Conservation (phyloP, 1,140 invertebrate species). For the Bombus sylvicola region DNA sequence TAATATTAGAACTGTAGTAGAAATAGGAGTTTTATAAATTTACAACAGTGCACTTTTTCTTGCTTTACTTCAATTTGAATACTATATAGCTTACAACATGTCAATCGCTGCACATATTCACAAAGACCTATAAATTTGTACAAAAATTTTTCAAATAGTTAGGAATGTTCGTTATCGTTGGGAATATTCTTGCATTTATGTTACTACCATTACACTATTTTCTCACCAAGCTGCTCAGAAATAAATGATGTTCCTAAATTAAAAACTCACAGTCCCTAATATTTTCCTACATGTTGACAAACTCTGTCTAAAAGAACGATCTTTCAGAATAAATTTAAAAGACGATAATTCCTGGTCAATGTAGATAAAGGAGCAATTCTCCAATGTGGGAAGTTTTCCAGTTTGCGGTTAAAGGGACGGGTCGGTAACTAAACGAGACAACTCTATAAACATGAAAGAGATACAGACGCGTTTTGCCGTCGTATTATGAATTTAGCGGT, state of each 20-base stretch:
- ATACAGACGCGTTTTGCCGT: conserved; percentile 34
- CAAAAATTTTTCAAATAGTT: no score
- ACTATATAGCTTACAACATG: no score
- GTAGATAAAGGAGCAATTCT: background rate
- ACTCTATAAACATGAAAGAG: conserved; percentile 53
- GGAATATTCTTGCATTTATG: no score
- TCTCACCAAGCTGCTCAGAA: no score
- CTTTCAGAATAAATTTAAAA: background rate
- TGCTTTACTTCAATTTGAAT: no score
- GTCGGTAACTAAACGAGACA: conserved; percentile 23
- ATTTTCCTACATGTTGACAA: background rate
- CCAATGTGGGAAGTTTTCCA: background rate
- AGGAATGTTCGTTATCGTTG: no score
- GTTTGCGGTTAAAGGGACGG: conserved; percentile 23
- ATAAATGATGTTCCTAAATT: no score
- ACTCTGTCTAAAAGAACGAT: no score
- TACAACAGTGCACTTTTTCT: no score
- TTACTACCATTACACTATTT: no score
- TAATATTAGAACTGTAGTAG: background rate
- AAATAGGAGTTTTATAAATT: background rate
- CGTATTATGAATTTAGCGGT: conserved; percentile 66
- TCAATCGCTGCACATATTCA: no score
- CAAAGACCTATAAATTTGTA: no score
- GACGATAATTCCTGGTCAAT: background rate
- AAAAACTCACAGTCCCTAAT: background rate